These are phyloP conservation scores for Pristionchus japonicus DNA, from an alignment of 2,888 invertebrate species.

Conservation along the genomic window DNA sequence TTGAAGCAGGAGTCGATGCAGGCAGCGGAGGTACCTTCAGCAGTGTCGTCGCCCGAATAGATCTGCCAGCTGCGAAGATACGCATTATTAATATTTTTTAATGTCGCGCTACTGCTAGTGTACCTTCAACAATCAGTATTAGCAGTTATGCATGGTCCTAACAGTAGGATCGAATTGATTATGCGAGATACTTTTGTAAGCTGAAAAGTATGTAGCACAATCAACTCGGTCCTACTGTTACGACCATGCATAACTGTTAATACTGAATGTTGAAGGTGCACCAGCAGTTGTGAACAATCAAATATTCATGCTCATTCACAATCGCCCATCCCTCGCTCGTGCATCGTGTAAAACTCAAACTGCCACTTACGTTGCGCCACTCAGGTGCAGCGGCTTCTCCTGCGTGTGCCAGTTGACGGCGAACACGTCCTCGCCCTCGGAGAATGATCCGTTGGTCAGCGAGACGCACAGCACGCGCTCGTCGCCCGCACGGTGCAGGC, in stretches of 20 bases:
- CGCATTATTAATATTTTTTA: too few species aligned
- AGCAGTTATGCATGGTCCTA: too few species aligned
- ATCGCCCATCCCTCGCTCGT: not conserved
- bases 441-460: constrained; percentile 33
- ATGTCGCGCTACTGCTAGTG: too few species aligned
- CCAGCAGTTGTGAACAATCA: not conserved
- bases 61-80: not conserved
- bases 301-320: not conserved
- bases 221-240: too few species aligned
- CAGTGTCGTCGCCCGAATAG: constrained; percentile 38
- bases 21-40: constrained; percentile 32
- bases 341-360: too few species aligned
- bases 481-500: not conserved
- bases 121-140: too few species aligned
- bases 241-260: too few species aligned
- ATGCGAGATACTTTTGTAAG: too few species aligned
- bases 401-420: constrained; percentile 31
- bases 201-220: too few species aligned
- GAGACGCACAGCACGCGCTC: not conserved
- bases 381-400: constrained; percentile 19
- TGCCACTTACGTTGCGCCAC: not conserved
- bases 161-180: too few species aligned
- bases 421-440: not conserved
- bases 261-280: too few species aligned
- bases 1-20: constrained; percentile 42